Base-by-base conservation (phyloP, 1,140 invertebrate species). In the Whitmania pigra region DNA sequence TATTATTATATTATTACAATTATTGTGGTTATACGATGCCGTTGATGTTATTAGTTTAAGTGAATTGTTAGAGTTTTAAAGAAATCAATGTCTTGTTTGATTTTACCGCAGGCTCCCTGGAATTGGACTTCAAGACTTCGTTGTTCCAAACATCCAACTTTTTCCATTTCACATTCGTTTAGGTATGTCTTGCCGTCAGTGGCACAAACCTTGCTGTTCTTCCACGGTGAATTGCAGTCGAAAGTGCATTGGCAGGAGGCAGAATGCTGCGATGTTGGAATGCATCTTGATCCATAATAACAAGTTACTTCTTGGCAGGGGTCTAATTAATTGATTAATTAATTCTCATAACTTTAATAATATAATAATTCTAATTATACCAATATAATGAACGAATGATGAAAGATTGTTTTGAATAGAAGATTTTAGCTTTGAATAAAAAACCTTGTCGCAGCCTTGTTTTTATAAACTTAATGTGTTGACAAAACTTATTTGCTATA, bases 111-210 rank as follows among this genome's bases (percentile, higher is more conserved):
- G 76, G 91, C 88, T 36, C 90, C 89, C 78, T 89, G 89, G 82
- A 91, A 90, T 73, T 87, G 87, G 68, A 91, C 87, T 76, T 89
- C 75, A 84, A 94, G 86, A 77, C 92, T 89, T 73, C 88, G 87
- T 79, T 92, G 90, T 74, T 88, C 86, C 74, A 89, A 85, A 80
- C 92, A 95, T 0, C 90, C 87, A 18, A 87, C 87, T 77, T 88
- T 88, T 78, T 89, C 88, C 76, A 94, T 86, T 79, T 92, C 89
- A 79, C 92, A 95, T 80, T 92, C 90, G 77, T 89, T 93, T 70
- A 85, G 80, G 78, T 90, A 94, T 0, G 90, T 93, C 73, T 87
- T 86, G 79, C 89, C 88, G 77, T 93, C 89, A 77, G 87, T 90
- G 57, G 88, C 90, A 80, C 93, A 95, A 53, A 94, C 89, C 86